Conservation (phyloP, 64 coral and sea anemone genomes). For the Montipora foliosa region DNA sequence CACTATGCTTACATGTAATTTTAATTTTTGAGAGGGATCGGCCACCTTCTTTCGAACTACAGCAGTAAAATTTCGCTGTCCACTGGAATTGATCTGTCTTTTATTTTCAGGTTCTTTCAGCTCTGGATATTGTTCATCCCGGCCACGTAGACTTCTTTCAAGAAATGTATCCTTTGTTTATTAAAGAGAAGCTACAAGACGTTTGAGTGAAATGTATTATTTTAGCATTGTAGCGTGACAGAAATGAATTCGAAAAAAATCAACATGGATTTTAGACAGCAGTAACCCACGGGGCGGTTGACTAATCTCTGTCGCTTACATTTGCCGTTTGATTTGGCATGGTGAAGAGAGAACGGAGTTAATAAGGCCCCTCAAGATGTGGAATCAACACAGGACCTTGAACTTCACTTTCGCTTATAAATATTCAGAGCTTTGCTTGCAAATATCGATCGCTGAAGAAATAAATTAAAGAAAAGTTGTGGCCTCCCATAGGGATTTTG, state of each 20-base stretch:
- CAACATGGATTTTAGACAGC: not conserved
- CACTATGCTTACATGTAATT: too few relatives aligned
- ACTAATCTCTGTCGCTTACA: slow-evolving; percentile 27
- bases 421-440: slow-evolving; percentile 20
- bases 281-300: not conserved
- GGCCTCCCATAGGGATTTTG: slow-evolving; percentile 34
- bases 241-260: slow-evolving; percentile 16
- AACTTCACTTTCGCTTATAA: slow-evolving; percentile 26
- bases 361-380: not conserved
- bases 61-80: not conserved
- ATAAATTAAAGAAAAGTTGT: slow-evolving; percentile 34
- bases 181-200: slow-evolving; percentile 1
- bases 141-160: slow-evolving; percentile 97
- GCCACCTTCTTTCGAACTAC: slow-evolving; percentile 18
- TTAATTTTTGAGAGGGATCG: slow-evolving; percentile 2
- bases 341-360: not conserved
- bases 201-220: not conserved
- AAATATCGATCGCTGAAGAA: slow-evolving; percentile 12
- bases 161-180: slow-evolving; percentile 98
- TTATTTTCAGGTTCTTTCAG: slow-evolving; percentile 92
- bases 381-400: not conserved
- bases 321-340: not conserved
- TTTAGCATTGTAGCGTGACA: slow-evolving; percentile 91
- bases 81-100: slow-evolving; percentile 13
- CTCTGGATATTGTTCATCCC: slow-evolving; percentile 97